Evolutionary conservation across 2,113 vertebrate species (phyloP).

Genomic region (Passer montanus): DNA sequence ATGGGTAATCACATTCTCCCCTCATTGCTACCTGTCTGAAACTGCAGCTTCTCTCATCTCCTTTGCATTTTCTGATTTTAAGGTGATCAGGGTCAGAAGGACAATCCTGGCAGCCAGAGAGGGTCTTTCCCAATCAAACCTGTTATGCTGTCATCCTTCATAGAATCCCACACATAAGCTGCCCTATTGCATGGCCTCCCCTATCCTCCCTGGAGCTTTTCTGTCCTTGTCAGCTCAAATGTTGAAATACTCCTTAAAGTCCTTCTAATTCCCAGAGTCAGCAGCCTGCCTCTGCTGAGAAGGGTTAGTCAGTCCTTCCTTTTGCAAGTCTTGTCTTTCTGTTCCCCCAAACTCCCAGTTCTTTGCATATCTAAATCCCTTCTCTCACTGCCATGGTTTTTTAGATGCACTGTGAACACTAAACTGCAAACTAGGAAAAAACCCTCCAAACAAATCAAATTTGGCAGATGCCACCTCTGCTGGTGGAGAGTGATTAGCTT

Average conservation of each 20-base stretch:
- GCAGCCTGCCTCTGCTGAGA: neutral
- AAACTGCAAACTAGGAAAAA: neutral
- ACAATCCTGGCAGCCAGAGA: neutral
- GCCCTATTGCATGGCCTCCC: neutral
- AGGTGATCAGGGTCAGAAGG: neutral
- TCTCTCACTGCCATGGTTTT: neutral
- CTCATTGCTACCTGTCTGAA: neutral
- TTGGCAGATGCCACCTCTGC: neutral
- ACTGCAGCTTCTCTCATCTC: neutral
- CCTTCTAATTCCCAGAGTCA: neutral
- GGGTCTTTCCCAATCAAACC: neutral
- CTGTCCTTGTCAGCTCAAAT: neutral
- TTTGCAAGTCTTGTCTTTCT: neutral
- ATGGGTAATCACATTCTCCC: neutral
- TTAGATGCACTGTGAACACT: neutral
- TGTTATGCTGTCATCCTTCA: neutral
- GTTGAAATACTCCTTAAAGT: neutral
- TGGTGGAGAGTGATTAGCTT: neutral
- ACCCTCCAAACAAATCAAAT: neutral
- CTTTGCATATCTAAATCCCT: neutral
- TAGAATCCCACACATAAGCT: neutral
- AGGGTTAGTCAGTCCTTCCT: neutral
- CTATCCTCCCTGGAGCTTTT: neutral
- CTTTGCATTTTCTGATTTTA: neutral
- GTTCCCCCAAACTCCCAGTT: neutral